phyloP scores from a whole-genome alignment of 2,113 vertebrate genomes.

The Kryptolebias marmoratus region DNA sequence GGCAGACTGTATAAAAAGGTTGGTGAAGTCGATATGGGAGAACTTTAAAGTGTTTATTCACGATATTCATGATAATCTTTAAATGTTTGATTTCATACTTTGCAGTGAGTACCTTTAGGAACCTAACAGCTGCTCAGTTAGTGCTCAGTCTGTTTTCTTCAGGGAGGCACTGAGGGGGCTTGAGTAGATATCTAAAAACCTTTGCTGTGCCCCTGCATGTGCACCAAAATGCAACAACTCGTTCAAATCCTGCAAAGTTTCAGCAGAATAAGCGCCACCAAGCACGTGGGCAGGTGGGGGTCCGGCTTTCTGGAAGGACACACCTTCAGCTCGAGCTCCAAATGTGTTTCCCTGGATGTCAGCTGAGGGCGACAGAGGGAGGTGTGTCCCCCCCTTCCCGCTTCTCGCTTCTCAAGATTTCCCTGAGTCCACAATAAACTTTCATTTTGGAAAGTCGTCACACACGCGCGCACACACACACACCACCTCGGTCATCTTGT shows the following conservation, averaged over 20 bases:
- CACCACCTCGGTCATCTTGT: conserved; percentile 35
- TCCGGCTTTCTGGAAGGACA: conserved; percentile 13
- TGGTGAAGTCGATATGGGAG: too few relatives aligned
- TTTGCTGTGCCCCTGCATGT: neutral
- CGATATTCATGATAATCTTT: too few relatives aligned
- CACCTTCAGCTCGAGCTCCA: conserved; percentile 38
- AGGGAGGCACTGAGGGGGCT: neutral
- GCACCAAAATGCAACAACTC: neutral
- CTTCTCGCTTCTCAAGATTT: conserved; percentile 53
- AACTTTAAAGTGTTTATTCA: too few relatives aligned
- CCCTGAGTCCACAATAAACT: conserved; percentile 70
- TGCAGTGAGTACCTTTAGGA: too few relatives aligned
- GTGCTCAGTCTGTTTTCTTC: neutral
- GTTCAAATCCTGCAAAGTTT: neutral
- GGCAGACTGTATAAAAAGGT: too few relatives aligned
- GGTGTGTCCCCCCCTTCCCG: conserved; percentile 46
- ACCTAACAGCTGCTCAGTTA: neutral
- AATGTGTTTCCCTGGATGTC: conserved; percentile 66
- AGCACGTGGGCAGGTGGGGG: conserved; percentile 1
- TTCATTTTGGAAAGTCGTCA: conserved; percentile 69
- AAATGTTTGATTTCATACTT: too few relatives aligned
- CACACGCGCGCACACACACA: conserved; percentile 31
- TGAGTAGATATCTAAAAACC: neutral
- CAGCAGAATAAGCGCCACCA: neutral
- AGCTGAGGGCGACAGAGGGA: conserved; percentile 82